Evolutionary conservation across 2,113 vertebrate genomes (phyloP), one percentile per base, ranked within the genome.

Genomic region (Cairina moschata): DNA sequence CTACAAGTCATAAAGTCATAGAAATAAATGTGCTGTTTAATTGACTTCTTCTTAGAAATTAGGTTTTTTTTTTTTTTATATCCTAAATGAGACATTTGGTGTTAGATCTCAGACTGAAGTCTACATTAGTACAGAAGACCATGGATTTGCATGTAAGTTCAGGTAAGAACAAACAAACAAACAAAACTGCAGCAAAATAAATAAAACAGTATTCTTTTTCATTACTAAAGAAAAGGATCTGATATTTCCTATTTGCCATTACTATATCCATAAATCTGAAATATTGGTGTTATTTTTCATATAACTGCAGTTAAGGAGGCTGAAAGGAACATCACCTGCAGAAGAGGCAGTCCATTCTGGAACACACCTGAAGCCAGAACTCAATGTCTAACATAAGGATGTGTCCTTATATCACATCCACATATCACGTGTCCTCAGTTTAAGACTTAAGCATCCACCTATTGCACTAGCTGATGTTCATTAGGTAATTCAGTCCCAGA

Each of bases 261-360:
- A 52, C 50, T 23, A 52, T 83, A 31, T 77, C 46, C 60, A 52
- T 31, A 74, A 73, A 73, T 76, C 44, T 76, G 71, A 82, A 73
- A 31, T 91, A 55, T 69, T 62, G n/a, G 13, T 82, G 26, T 56
- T 80, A 17, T 71, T 77, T 93, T 80, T 86, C 2, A 1, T 67
- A 28, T n/a, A 76, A 54, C 54, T 79, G 26, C 56, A 31, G 56
- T 72, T 82, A 42, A 0, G 2, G 69, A 75, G 71, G 21, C 8
- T 16, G 52, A 78, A 72, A 89, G 42, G 28, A 3, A 1, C 0
- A 0, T 0, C 0, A 32, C 17, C 77, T 74, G 28, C 56, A 15
- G 17, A 81, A 36, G n/a, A 59, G 17, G 2, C 28, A 17, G 1
- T 46, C 31, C 38, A 54, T 21, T 3, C 68, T 84, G 56, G 48